Base-by-base conservation (phyloP, 2,797 vertebrate genomes). In the Poeciliopsis presidionis region DNA sequence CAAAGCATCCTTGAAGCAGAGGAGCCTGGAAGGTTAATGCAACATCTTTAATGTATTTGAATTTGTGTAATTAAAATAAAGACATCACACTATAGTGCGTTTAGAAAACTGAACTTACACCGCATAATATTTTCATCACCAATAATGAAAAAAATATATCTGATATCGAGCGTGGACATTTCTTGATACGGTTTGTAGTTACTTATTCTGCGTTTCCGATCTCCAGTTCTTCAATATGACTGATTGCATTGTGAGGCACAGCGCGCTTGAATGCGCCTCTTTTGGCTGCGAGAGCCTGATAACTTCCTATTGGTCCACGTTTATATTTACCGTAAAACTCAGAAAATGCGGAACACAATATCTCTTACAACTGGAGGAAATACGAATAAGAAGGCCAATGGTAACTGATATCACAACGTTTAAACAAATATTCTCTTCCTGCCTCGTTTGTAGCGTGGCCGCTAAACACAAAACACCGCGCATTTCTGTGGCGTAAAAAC, bases 261-360 rank as follows among this genome's bases (percentile, higher is more conserved):
- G 5, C 63, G 53, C 0, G 18, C 49, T 72, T 71, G 0, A 53
- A 73, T 41, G 33, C 36, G 72, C 36, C 36, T 41, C 72, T n/a
- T 25, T 73, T 39, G 25, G 22, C 72, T 28, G 51, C 1, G 7
- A 46, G 13, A 61, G 6, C 0, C 16, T 43, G 55, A 46, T 39
- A 69, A 80, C 88, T 90, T 89, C 30, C 81, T n/a, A 95, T 94
- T 95, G 94, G 95, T 89, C 94, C 94, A 95, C 93, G 93, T 94
- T 80, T 39, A 5, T 75, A 14, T 78, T 78, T 90, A 93, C 92
- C 94, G 91, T 94, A 93, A 89, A 30, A 20, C 36, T 55, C 30
- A 7, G 75, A 87, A 81, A 82, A 84, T 0, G 0, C 9, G 22
- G 2, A 47, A 4, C 3, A 28, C 8, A 49, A 4, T 11, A 33